Conservation (phyloP, 1,140 invertebrate genomes). For the Panagrolaimus sp. region DNA sequence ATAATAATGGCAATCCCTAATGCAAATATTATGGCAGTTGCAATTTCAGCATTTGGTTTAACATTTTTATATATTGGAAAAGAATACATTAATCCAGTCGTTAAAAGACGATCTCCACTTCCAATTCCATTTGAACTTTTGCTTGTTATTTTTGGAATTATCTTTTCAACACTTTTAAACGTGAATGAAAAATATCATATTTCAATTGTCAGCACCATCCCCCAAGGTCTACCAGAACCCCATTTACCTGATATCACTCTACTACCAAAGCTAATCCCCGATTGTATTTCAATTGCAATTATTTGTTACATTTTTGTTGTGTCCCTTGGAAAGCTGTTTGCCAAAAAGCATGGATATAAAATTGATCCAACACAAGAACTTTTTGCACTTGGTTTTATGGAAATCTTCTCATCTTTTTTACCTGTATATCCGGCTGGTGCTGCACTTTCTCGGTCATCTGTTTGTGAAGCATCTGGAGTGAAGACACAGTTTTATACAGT, state of each 20-base stretch:
- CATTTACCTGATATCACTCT: not conserved
- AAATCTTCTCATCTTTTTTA: conserved; percentile 76
- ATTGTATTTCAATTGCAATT: conserved; percentile 73
- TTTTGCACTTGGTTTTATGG: conserved; percentile 62
- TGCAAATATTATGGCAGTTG: too few species aligned
- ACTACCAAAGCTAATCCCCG: conserved; percentile 63
- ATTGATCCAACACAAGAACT: conserved; percentile 67
- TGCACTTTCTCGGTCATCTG: conserved; percentile 67
- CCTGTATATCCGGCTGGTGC: conserved; percentile 75
- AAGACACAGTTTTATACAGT: conserved; percentile 64
- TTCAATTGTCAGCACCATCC: not conserved
- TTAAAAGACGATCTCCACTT: conserved; percentile 23
- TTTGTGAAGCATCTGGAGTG: conserved; percentile 75
- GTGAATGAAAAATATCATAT: not conserved
- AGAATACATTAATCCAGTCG: conserved; percentile 34
- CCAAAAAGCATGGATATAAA: conserved; percentile 77
- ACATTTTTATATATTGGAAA: conserved; percentile 44
- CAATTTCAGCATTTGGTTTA: conserved; percentile 10
- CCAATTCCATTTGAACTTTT: conserved; percentile 15
- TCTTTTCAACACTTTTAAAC: conserved; percentile 59
- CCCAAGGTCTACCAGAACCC: not conserved
- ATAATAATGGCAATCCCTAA: too few species aligned
- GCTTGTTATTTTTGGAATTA: conserved; percentile 60
- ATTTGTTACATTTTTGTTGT: conserved; percentile 82
- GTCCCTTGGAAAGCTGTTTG: conserved; percentile 85